Evolutionary conservation across 2,797 vertebrate species (phyloP).

Genomic region (Macroramphosus scolopax): DNA sequence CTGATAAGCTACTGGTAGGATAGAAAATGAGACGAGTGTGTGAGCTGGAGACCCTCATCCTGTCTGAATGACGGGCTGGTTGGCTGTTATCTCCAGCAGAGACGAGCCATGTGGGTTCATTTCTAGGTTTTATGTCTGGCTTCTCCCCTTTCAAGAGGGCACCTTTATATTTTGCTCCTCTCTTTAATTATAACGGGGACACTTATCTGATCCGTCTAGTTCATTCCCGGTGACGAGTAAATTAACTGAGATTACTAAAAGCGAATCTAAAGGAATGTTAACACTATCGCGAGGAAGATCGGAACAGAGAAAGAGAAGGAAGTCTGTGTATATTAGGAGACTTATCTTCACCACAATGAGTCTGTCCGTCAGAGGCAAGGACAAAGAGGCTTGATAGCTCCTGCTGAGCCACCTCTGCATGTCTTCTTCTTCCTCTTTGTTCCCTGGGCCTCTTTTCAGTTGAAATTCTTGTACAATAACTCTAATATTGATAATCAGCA

Average conservation of each 20-base stretch:
- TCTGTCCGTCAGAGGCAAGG: slow-evolving; percentile 43
- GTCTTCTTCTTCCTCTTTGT: slow-evolving; percentile 15
- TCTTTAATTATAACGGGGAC: slow-evolving; percentile 52
- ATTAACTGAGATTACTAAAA: slow-evolving; percentile 28
- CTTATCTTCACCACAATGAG: slow-evolving; percentile 39
- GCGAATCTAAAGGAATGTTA: slow-evolving; percentile 34
- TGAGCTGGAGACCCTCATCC: too few relatives aligned
- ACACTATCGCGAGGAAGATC: slow-evolving; percentile 4
- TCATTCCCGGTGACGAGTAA: slow-evolving; percentile 22
- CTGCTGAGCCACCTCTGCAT: slow-evolving; percentile 25
- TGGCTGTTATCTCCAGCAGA: too few relatives aligned
- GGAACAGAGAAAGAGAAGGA: slow-evolving; percentile 9
- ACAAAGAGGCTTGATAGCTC: slow-evolving; percentile 34
- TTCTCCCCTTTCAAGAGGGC: slow-evolving; percentile 22
- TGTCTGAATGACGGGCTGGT: too few relatives aligned
- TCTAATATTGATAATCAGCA: slow-evolving; percentile 3
- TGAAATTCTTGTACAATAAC: slow-evolving; percentile 5
- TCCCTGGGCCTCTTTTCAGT: slow-evolving; percentile 1
- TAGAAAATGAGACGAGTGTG: too few relatives aligned
- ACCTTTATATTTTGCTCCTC: slow-evolving; percentile 12
- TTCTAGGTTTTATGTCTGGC: slow-evolving; percentile 19
- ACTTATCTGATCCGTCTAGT: slow-evolving; percentile 51
- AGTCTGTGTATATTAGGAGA: slow-evolving; percentile 24
- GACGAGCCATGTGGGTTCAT: slow-evolving; percentile 24
- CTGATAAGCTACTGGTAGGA: too few relatives aligned